phyloP scores from a whole-genome alignment of 2,113 vertebrate genomes.

The Prunella himalayana region DNA sequence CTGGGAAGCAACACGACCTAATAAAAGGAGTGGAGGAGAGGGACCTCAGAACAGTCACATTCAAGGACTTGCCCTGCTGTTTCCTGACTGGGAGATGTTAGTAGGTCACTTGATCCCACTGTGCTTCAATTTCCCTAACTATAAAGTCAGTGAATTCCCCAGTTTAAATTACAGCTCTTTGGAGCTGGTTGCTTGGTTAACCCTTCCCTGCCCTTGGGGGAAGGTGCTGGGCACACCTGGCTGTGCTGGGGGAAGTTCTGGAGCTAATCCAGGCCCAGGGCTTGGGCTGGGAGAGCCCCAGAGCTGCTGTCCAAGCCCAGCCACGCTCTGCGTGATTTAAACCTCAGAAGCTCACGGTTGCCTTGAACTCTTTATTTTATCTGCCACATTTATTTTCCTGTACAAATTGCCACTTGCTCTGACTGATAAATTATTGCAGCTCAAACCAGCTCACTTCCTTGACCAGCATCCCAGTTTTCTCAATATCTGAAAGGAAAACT shows the following conservation, averaged over 20 bases:
- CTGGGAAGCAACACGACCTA: conserved; percentile 38
- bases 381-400: neutral
- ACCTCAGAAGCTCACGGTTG: fast-evolving
- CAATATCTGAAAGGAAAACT: neutral
- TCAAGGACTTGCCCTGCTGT: conserved; percentile 37
- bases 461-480: neutral
- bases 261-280: neutral
- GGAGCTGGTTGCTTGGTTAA: neutral
- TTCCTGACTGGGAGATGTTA: conserved; percentile 16
- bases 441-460: neutral
- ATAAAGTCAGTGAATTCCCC: neutral
- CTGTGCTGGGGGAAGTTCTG: neutral
- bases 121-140: neutral
- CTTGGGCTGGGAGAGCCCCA: neutral
- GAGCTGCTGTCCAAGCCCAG: neutral
- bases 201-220: neutral
- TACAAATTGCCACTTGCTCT: neutral
- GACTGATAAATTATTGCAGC: neutral
- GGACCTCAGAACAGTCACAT: neutral
- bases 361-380: neutral
- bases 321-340: neutral
- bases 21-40: conserved; percentile 12
- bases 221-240: neutral
- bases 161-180: neutral
- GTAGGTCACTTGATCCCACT: conserved; percentile 29